Percentiles rank a stretch among this genome's conserved stretches.
phyloP scores from a whole-genome alignment of 2,888 invertebrate species.

The Ennomos quercinarius region DNA sequence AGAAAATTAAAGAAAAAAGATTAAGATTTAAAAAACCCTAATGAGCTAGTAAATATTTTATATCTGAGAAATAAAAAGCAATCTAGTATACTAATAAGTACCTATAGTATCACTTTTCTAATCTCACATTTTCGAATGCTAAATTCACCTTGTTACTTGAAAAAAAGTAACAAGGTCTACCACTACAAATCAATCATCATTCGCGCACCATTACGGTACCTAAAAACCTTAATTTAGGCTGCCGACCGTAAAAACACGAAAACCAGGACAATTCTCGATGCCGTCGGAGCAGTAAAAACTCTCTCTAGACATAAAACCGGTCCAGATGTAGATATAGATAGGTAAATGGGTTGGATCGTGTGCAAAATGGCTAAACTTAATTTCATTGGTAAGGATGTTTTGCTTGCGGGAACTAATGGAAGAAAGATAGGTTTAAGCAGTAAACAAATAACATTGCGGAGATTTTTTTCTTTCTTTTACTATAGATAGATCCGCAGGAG shows the following conservation, averaged over 20 bases:
- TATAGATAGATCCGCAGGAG: too few species aligned
- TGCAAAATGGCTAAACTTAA: constrained; percentile 43
- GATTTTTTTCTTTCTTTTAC: too few species aligned
- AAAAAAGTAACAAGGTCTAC: neutral
- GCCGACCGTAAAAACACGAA: constrained; percentile 22
- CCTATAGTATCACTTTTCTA: too few species aligned
- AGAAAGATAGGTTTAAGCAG: too few species aligned
- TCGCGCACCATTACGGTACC: constrained; percentile 23
- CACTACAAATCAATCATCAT: constrained; percentile 36
- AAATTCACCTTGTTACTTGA: too few species aligned
- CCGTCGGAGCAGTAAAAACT: constrained; percentile 53
- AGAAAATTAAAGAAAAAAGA: too few species aligned
- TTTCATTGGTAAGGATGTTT: constrained; percentile 45
- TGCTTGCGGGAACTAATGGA: constrained; percentile 8
- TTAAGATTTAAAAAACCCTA: too few species aligned
- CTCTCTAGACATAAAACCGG: constrained; percentile 45
- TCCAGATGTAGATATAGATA: constrained; percentile 46
- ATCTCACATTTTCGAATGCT: too few species aligned
- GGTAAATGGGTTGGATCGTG: constrained; percentile 43
- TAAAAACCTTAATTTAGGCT: constrained; percentile 26
- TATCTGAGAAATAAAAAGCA: too few species aligned
- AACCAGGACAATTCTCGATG: constrained; percentile 23
- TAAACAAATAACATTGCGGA: too few species aligned
- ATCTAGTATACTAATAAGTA: too few species aligned
- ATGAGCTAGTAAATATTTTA: too few species aligned